Evolutionary conservation across 92 coral and sea anemone species (phyloP).

Genomic region (Pocillopora meandrina): DNA sequence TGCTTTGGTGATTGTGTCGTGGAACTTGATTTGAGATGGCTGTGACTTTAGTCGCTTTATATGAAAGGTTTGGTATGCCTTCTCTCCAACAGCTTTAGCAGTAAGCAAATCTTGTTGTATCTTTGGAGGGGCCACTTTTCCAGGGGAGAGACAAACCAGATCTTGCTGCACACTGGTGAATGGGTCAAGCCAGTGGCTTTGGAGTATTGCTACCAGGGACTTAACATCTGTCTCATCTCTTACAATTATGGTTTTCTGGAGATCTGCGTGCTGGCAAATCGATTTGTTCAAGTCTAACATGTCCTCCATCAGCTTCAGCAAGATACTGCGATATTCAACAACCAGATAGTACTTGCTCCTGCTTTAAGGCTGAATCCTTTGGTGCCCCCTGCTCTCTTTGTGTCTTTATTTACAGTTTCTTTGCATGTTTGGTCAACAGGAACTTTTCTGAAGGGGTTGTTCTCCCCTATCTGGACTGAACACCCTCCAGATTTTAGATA

Average conservation of each 20-base stretch:
- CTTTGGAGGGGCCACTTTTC: too few relatives aligned
- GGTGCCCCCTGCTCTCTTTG: constrained; percentile 37
- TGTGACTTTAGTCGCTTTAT: too few relatives aligned
- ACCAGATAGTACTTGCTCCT: constrained; percentile 54
- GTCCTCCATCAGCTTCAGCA: constrained; percentile 26
- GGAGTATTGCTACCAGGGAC: constrained; percentile 22
- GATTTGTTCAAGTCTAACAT: too few relatives aligned
- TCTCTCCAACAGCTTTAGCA: too few relatives aligned
- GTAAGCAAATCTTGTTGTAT: too few relatives aligned
- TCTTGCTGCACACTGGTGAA: neutral
- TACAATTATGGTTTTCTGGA: neutral
- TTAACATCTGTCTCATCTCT: neutral
- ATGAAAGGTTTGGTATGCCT: too few relatives aligned
- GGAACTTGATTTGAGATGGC: neutral
- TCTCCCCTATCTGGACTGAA: neutral
- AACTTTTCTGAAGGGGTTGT: constrained; percentile 38
- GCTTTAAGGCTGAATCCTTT: constrained; percentile 55
- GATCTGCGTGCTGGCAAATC: constrained; percentile 13
- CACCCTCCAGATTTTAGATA: too few relatives aligned
- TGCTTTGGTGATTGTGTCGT: neutral
- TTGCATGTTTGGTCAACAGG: constrained; percentile 56
- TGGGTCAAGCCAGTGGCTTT: neutral
- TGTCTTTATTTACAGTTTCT: constrained; percentile 56
- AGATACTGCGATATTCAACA: constrained; percentile 50
- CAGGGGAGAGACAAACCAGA: too few relatives aligned